These are phyloP conservation scores for Linnaemya tessellans DNA, from an alignment of 2,888 invertebrate genomes.

Conservation along the genomic window DNA sequence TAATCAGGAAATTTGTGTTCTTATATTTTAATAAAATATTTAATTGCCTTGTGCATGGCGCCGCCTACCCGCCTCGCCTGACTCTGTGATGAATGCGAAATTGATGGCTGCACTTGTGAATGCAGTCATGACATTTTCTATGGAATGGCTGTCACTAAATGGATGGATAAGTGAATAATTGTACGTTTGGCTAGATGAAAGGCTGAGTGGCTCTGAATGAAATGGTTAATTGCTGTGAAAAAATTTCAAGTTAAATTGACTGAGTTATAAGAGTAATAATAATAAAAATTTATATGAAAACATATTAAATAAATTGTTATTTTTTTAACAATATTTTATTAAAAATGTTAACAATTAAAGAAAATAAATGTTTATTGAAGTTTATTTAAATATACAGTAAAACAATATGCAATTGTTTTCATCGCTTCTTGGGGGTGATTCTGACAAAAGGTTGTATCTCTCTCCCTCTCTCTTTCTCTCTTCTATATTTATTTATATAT, in stretches of 20 bases:
- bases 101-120: conserved; percentile 19
- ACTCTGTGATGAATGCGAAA: conserved; percentile 19
- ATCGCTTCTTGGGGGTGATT: too few relatives aligned
- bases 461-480: too few relatives aligned
- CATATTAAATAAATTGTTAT: not conserved
- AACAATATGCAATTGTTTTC: too few relatives aligned
- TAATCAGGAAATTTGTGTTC: conserved; percentile 57
- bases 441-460: too few relatives aligned
- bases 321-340: not conserved
- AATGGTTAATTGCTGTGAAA: conserved; percentile 35
- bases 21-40: conserved; percentile 52
- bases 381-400: too few relatives aligned
- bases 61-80: not conserved
- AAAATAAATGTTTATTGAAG: not conserved
- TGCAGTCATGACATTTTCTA: not conserved
- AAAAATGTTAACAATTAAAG: not conserved
- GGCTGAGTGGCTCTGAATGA: conserved; percentile 29
- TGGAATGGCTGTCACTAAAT: conserved; percentile 16
- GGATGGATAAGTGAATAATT: conserved; percentile 6
- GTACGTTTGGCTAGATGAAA: conserved; percentile 7
- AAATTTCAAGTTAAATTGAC: conserved; percentile 48
- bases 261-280: not conserved
- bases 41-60: conserved; percentile 53
- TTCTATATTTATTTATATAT: too few relatives aligned
- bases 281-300: not conserved